Base-by-base conservation (phyloP, 2,113 vertebrate species). In the Labeo rohita region DNA sequence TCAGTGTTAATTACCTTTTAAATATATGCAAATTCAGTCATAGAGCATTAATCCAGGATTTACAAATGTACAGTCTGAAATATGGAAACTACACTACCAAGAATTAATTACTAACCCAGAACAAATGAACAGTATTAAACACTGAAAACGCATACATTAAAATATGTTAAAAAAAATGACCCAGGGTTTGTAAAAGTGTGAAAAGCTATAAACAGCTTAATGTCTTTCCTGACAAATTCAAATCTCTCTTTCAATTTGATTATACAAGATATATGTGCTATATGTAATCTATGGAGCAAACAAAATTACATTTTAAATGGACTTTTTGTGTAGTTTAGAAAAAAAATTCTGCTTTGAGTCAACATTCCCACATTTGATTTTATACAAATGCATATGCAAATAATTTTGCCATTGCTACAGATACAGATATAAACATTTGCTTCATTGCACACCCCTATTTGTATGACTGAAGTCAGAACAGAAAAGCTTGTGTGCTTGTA, bases 401-500 rank as follows among this genome's bases (percentile, higher is more conserved):
- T 36, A 66, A 28, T 34, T 66, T 34, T 34, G 10, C 61, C 9
- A 66, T 36, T 13, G 28, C 12, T 66, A 66, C 28, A 2, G 23
- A 34, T 66, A 66, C 59, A 66, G 23, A 34, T 66, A 36, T 10
- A 66, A 59, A 66, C 6, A 15, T 61, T n/a, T 11, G 4, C 23
- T 66, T 66, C 10, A 2, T 3, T 28, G 23, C 63, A 66, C 23
- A 13, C 63, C 10, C 4, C 12, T 13, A 66, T 66, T 28, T 66
- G 4, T 28, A 34, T 34, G 23, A 13, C 21, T 63, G n/a, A 63
- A n/a, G 59, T 63, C 59, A 63, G 59, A 63, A 66, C 12, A 34
- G 10, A 66, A 66, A 4, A 34, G 63, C 10, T 11, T 34, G 73
- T 77, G 84, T 83, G 70, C 70, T 61, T 81, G 75, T 52, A 54